Percentiles rank a stretch among this genome's conserved stretches.
Evolutionary conservation across 2,797 vertebrate species (phyloP).

Genomic region (Brotula barbata): DNA sequence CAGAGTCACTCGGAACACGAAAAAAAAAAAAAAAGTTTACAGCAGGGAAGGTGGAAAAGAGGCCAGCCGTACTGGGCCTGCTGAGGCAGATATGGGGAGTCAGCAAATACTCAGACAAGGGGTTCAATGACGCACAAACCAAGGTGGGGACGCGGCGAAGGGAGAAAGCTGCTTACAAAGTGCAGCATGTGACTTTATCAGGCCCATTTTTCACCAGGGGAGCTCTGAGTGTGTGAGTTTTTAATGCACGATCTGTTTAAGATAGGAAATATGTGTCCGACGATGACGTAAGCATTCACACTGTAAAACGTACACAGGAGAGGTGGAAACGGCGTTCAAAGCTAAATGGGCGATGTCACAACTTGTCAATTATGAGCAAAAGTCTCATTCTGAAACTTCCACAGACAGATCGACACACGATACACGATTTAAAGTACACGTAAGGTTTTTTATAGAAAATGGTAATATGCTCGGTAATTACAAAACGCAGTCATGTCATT

Average conservation of each 20-base stretch:
- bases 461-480: too few relatives aligned
- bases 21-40: conserved; percentile 31
- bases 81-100: conserved; percentile 57
- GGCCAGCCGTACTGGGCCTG: conserved; percentile 41
- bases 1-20: too few relatives aligned
- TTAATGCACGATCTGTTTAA: conserved; percentile 8
- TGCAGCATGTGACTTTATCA: conserved; percentile 28
- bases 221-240: conserved; percentile 5
- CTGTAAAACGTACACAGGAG: conserved; percentile 1
- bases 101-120: conserved; percentile 56
- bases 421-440: too few relatives aligned
- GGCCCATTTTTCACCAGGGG: conserved; percentile 24
- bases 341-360: too few relatives aligned
- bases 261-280: background rate
- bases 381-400: too few relatives aligned
- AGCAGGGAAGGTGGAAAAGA: conserved; percentile 35
- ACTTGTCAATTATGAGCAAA: too few relatives aligned
- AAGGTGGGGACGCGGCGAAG: conserved; percentile 23
- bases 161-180: conserved; percentile 30
- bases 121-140: conserved; percentile 59
- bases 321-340: too few relatives aligned
- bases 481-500: too few relatives aligned
- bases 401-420: too few relatives aligned
- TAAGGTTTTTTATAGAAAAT: too few relatives aligned
- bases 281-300: conserved; percentile 4